These are phyloP conservation scores for Drosophila formosana DNA, from an alignment of 2,888 invertebrate genomes.

Conservation along the genomic window DNA sequence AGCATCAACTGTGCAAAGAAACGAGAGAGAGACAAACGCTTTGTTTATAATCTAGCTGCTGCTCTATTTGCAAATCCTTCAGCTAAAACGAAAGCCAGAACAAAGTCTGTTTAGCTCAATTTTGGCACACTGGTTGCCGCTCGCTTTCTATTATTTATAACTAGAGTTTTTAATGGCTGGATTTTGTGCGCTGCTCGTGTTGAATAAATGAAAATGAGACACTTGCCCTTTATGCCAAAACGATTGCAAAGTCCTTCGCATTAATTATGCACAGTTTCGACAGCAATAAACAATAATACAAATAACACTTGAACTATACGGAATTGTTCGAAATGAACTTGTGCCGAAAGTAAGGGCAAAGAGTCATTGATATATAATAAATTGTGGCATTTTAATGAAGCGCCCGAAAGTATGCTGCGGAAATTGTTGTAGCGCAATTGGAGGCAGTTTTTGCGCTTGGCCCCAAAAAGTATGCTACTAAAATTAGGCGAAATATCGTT, in stretches of 20 bases:
- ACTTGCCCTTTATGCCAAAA: constrained; percentile 9
- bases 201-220: constrained; percentile 1
- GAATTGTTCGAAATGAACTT: background rate
- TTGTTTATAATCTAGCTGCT: background rate
- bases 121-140: background rate
- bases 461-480: constrained; percentile 36
- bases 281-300: constrained; percentile 10
- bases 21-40: background rate
- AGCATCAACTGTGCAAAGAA: background rate
- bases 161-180: background rate
- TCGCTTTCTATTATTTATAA: constrained; percentile 6
- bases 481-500: constrained; percentile 51
- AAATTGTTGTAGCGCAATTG: constrained; percentile 6
- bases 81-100: background rate
- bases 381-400: constrained; percentile 28
- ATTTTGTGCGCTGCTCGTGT: background rate
- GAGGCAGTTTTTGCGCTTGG: constrained; percentile 18
- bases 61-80: background rate
- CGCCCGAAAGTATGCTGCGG: constrained; percentile 41
- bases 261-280: constrained; percentile 13
- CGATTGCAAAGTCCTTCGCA: constrained; percentile 1
- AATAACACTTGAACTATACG: constrained; percentile 13
- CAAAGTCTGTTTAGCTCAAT: background rate
- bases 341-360: background rate
- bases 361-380: constrained; percentile 14